Conservation (phyloP, 2,797 vertebrate genomes). For the Leptoclinus maculatus region DNA sequence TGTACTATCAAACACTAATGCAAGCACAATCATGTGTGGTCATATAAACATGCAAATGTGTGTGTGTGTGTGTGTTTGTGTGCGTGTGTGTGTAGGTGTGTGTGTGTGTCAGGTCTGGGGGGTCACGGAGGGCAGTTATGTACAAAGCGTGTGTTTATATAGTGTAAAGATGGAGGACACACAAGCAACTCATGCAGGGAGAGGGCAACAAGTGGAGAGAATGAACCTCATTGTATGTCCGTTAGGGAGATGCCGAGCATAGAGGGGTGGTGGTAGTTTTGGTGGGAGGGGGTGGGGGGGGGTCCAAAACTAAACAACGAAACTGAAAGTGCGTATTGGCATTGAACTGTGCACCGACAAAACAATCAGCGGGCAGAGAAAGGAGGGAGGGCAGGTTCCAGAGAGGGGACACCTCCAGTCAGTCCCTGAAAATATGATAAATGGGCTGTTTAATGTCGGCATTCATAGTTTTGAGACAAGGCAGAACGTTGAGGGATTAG, state of each 20-base stretch:
- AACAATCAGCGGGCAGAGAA: slow-evolving; percentile 51
- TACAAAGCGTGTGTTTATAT: slow-evolving; percentile 77
- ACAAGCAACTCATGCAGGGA: slow-evolving; percentile 71
- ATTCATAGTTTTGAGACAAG: slow-evolving; percentile 72
- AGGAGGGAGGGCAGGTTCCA: slow-evolving; percentile 33
- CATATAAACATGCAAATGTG: slow-evolving; percentile 49
- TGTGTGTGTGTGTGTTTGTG: slow-evolving; percentile 21
- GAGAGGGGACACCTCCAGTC: slow-evolving; percentile 48
- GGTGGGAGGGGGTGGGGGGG: slow-evolving; percentile 11
- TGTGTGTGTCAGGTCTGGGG: slow-evolving; percentile 27
- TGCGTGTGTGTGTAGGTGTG: slow-evolving; percentile 21
- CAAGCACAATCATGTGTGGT: slow-evolving; percentile 37
- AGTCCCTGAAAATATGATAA: slow-evolving; percentile 79
- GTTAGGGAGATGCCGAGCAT: slow-evolving; percentile 53
- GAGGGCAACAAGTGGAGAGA: slow-evolving; percentile 73
- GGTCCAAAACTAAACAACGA: slow-evolving; percentile 57
- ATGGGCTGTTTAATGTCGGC: slow-evolving; percentile 74
- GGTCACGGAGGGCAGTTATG: slow-evolving; percentile 69
- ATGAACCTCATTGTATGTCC: slow-evolving; percentile 75
- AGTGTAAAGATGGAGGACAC: slow-evolving; percentile 75
- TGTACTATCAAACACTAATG: slow-evolving; percentile 28
- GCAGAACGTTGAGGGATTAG: slow-evolving; percentile 82
- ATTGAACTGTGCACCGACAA: slow-evolving; percentile 54
- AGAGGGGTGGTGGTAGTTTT: slow-evolving; percentile 40
- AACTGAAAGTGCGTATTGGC: slow-evolving; percentile 58